A percentile compares a stretch with the other conserved stretches of the same genome.
Evolutionary conservation across 1,140 invertebrate species (phyloP).

Genomic region (Amyelois transitella): DNA sequence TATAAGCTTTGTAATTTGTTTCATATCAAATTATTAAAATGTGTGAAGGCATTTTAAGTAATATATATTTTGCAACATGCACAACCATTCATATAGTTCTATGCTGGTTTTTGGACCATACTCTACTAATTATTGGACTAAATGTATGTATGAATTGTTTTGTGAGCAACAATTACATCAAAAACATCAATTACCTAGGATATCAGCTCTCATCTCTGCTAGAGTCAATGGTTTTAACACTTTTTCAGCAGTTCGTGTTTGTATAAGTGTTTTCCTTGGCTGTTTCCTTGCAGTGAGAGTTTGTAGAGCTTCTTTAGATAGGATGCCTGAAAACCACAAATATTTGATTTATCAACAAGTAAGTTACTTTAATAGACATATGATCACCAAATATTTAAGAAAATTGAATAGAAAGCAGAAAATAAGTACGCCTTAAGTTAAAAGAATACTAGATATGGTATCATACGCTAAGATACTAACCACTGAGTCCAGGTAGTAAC

Average conservation of each 20-base stretch:
- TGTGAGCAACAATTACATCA: background rate
- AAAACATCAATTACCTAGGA: slow-evolving; percentile 24
- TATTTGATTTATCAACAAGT: too few species aligned
- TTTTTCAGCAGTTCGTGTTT: slow-evolving; percentile 37
- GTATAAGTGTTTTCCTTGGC: slow-evolving; percentile 22
- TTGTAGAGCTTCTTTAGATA: slow-evolving; percentile 36
- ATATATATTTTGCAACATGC: too few species aligned
- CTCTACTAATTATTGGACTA: too few species aligned
- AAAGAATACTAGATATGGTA: too few species aligned
- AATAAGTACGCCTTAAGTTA: too few species aligned
- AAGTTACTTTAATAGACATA: background rate
- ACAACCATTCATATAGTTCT: too few species aligned
- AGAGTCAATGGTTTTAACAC: slow-evolving; percentile 43
- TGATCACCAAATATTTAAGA: background rate
- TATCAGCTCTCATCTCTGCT: slow-evolving; percentile 43
- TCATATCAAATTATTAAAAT: too few species aligned
- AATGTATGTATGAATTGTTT: too few species aligned
- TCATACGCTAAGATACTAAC: slow-evolving; percentile 19
- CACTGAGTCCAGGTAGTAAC: slow-evolving; percentile 37
- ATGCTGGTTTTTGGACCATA: too few species aligned
- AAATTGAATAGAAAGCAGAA: too few species aligned
- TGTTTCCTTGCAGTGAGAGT: slow-evolving; percentile 36
- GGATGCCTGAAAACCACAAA: slow-evolving; percentile 33
- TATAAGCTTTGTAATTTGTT: too few species aligned
- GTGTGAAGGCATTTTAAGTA: too few species aligned